These are phyloP conservation scores for Falco columbarius DNA, from an alignment of 2,797 vertebrate species.

Conservation along the genomic window DNA sequence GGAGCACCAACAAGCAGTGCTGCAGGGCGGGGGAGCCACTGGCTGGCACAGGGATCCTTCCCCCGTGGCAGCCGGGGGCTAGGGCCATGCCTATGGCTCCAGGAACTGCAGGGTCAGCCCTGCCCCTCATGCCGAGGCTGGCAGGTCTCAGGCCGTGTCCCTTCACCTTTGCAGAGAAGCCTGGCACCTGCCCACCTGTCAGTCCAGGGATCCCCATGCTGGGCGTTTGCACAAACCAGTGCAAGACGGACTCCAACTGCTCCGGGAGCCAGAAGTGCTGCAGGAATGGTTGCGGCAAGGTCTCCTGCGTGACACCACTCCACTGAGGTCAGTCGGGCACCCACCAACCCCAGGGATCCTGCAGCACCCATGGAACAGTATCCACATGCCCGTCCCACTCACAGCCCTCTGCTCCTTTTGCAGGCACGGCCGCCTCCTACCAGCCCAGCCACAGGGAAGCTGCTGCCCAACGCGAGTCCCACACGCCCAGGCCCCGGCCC, in stretches of 20 bases:
- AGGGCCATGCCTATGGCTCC: not conserved
- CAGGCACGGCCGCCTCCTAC: not conserved
- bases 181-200: slow-evolving; percentile 27
- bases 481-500: not conserved
- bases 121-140: not conserved
- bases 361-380: rapidly evolving
- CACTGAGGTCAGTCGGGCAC: slow-evolving; percentile 40
- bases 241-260: slow-evolving; percentile 23
- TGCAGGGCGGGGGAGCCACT: rapidly evolving
- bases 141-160: not conserved
- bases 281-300: slow-evolving; percentile 42
- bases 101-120: not conserved
- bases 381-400: rapidly evolving
- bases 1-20: rapidly evolving
- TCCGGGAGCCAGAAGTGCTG: slow-evolving; percentile 25
- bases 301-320: slow-evolving; percentile 36
- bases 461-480: not conserved
- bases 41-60: not conserved
- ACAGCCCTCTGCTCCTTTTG: not conserved
- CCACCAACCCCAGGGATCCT: rapidly evolving
- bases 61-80: not conserved
- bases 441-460: slow-evolving; percentile 20
- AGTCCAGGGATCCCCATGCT: slow-evolving; percentile 56
- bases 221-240: slow-evolving; percentile 8
- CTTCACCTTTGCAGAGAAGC: slow-evolving; percentile 46